Evolutionary conservation across 2,888 invertebrate species (phyloP).

Genomic region (Charanyca ferruginea): DNA sequence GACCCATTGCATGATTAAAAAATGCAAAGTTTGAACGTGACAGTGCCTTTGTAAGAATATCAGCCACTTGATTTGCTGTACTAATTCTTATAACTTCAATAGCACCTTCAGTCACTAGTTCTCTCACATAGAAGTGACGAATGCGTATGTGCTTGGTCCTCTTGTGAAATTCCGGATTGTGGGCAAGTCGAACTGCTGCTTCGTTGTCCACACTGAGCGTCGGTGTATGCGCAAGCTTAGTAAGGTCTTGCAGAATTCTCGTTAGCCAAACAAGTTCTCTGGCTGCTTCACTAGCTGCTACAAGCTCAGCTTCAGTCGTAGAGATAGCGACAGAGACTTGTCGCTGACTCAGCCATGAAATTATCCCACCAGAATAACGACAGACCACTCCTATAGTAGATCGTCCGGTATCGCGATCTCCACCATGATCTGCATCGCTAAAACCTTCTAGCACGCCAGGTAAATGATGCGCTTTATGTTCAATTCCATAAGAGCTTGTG

Average conservation of each 20-base stretch:
- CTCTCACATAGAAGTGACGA: no score
- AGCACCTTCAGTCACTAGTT: not conserved
- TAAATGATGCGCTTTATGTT: no score
- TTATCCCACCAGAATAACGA: no score
- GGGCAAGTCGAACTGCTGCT: not conserved
- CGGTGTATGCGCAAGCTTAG: not conserved
- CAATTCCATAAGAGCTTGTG: no score
- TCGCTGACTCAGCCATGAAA: no score
- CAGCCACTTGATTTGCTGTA: not conserved
- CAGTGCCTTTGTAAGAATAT: not conserved
- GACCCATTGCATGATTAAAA: no score
- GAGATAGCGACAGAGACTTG: not conserved
- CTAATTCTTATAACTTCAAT: not conserved
- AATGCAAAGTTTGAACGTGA: no score
- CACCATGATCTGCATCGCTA: no score
- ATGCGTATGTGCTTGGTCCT: not conserved
- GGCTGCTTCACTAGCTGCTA: slow-evolving; percentile 1
- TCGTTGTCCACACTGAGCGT: not conserved
- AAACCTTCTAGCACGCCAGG: no score
- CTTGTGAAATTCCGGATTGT: slow-evolving; percentile 1
- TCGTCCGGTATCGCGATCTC: no score
- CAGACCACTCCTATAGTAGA: no score
- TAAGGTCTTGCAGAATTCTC: not conserved
- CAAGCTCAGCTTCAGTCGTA: slow-evolving; percentile 1
- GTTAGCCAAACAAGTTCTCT: not conserved